These are phyloP conservation scores for Pinna nobilis DNA, from an alignment of 1,140 invertebrate genomes.

Conservation along the genomic window DNA sequence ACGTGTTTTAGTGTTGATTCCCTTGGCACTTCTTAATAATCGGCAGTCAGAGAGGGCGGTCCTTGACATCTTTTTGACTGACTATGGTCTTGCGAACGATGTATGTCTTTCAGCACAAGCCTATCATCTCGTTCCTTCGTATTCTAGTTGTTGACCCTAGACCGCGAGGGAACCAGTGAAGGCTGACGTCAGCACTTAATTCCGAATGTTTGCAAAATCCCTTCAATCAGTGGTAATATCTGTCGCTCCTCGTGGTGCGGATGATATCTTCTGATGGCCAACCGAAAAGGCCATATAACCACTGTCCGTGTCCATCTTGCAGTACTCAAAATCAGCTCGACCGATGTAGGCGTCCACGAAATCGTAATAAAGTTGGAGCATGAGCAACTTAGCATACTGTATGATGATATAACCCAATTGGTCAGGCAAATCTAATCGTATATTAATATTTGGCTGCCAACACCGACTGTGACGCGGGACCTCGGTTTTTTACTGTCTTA, in stretches of 20 bases:
- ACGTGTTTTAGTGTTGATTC: no score
- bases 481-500: conserved; percentile 13
- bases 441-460: conserved; percentile 46
- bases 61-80: no score
- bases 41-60: no score
- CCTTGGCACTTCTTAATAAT: no score
- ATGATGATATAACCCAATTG: conserved; percentile 43
- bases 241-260: conserved; percentile 12
- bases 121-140: no score
- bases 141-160: no score
- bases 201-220: conserved; percentile 18
- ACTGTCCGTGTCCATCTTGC: conserved; percentile 55
- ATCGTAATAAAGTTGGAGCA: conserved; percentile 56
- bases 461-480: conserved; percentile 47
- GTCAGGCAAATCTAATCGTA: conserved; percentile 48
- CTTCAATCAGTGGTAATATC: conserved; percentile 23
- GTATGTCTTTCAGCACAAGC: no score
- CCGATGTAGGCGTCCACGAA: conserved; percentile 46
- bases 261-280: conserved; percentile 31
- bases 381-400: conserved; percentile 44
- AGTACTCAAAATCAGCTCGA: conserved; percentile 45
- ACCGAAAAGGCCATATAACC: conserved; percentile 47
- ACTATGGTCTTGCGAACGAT: no score
- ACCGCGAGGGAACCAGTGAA: conserved; percentile 41
- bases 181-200: conserved; percentile 1